Percentiles rank a stretch among this genome's conserved stretches.
Evolutionary conservation across 2,113 vertebrate genomes (phyloP).

Genomic region (Blennius ocellaris): DNA sequence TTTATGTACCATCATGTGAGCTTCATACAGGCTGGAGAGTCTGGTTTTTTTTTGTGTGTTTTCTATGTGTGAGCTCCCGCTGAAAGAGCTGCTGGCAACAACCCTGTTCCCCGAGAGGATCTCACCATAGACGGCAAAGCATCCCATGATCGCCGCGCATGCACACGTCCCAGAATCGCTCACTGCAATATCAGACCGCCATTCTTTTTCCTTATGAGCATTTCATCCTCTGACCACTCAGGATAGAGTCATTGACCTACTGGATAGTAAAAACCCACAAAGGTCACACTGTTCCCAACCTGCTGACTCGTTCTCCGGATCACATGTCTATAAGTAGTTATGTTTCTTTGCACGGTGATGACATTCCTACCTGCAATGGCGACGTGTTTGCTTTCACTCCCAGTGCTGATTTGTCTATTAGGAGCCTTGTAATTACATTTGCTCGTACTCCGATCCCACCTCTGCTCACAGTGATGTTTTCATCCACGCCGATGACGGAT

Average conservation of each 20-base stretch:
- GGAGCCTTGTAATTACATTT: conserved; percentile 4
- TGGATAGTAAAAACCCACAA: background rate
- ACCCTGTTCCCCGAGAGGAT: conserved; percentile 30
- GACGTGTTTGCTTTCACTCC: conserved; percentile 9
- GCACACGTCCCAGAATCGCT: conserved; percentile 13
- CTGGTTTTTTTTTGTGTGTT: conserved; percentile 25
- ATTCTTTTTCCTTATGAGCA: background rate
- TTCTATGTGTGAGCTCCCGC: conserved; percentile 21
- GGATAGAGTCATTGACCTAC: conserved; percentile 3
- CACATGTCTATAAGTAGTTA: background rate
- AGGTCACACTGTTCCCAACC: conserved; percentile 1
- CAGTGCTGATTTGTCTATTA: background rate
- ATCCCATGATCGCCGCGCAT: conserved; percentile 37
- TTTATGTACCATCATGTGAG: background rate
- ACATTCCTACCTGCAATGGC: background rate
- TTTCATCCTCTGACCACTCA: background rate
- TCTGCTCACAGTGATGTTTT: background rate
- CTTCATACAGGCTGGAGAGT: conserved; percentile 10
- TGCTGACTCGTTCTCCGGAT: background rate
- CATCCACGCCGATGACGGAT: background rate
- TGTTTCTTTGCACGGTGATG: conserved; percentile 3
- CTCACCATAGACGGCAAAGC: conserved; percentile 32
- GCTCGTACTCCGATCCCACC: background rate
- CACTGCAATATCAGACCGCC: conserved; percentile 22
- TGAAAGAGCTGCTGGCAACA: conserved; percentile 36